Conservation (phyloP, 2,797 vertebrate species). For the Hoplostethus mediterraneus region DNA sequence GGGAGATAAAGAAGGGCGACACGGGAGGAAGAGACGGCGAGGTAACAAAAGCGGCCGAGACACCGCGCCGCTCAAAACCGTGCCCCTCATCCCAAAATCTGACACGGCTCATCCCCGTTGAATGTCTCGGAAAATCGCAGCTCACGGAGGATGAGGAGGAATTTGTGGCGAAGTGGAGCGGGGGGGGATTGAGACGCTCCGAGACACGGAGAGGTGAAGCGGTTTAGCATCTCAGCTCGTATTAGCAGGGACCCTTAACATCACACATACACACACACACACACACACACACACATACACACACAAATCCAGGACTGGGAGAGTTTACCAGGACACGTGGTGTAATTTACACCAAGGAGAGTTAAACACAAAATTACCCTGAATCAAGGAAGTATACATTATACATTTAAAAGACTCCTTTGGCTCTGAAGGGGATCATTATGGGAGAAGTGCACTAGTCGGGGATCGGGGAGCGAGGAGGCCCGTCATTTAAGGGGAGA, state of each 20-base stretch:
- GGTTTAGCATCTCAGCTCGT: conserved; percentile 26
- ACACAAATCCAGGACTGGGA: conserved; percentile 26
- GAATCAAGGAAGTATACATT: not conserved
- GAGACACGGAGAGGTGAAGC: conserved; percentile 45
- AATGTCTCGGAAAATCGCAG: conserved; percentile 41
- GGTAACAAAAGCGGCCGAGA: conserved; percentile 49
- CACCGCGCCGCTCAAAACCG: conserved; percentile 44
- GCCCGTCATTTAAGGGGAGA: conserved; percentile 24
- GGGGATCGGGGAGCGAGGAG: conserved; percentile 43
- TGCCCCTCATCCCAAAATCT: conserved; percentile 53
- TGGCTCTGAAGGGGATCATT: conserved; percentile 38
- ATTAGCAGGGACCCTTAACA: conserved; percentile 26
- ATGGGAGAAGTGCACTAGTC: conserved; percentile 16
- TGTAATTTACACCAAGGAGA: too few species aligned
- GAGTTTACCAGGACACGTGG: conserved; percentile 9
- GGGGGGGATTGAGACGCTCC: conserved; percentile 47
- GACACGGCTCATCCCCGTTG: conserved; percentile 65
- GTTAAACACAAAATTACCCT: not conserved
- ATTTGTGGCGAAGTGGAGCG: conserved; percentile 64
- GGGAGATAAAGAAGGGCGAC: conserved; percentile 52
- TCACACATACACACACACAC: not conserved
- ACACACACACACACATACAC: not conserved
- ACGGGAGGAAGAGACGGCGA: conserved; percentile 21
- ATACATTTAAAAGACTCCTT: conserved; percentile 21
- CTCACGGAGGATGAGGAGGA: conserved; percentile 62